These are phyloP conservation scores for Girardia tigrina DNA, from an alignment of 2,888 invertebrate genomes.

Conservation along the genomic window DNA sequence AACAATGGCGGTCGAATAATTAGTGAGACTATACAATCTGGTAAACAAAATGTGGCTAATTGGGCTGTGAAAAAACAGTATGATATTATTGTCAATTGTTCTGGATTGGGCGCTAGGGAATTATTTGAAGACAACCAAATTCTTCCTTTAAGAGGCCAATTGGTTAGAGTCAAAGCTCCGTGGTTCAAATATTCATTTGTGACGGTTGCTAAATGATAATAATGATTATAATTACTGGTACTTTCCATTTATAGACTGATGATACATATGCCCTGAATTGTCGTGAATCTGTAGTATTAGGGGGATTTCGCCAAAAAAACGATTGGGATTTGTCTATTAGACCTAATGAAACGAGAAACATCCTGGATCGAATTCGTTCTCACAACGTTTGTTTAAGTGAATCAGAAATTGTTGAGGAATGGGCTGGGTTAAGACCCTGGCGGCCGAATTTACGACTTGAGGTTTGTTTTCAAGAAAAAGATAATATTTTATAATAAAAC, in stretches of 20 bases:
- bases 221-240: not conserved
- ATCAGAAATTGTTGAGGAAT: slow-evolving; percentile 32
- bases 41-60: not conserved
- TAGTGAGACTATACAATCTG: not conserved
- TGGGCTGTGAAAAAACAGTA: not conserved
- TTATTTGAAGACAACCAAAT: not conserved
- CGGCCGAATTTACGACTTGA: slow-evolving; percentile 26
- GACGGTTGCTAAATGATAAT: not conserved
- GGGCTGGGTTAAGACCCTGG: slow-evolving; percentile 27
- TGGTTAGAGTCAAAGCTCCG: not conserved
- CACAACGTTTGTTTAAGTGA: slow-evolving; percentile 3
- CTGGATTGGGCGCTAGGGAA: not conserved
- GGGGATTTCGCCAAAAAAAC: not conserved
- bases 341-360: not conserved
- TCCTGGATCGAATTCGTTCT: not conserved
- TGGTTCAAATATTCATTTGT: slow-evolving; percentile 3
- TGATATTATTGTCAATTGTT: not conserved
- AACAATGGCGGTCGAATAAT: not conserved
- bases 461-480: too few relatives aligned
- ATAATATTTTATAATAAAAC: too few relatives aligned
- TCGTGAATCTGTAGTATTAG: slow-evolving; percentile 14
- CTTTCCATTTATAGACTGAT: not conserved
- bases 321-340: slow-evolving; percentile 13
- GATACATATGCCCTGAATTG: not conserved
- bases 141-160: not conserved